Conservation (phyloP, 2,888 invertebrate genomes). For the Cenopis cana region DNA sequence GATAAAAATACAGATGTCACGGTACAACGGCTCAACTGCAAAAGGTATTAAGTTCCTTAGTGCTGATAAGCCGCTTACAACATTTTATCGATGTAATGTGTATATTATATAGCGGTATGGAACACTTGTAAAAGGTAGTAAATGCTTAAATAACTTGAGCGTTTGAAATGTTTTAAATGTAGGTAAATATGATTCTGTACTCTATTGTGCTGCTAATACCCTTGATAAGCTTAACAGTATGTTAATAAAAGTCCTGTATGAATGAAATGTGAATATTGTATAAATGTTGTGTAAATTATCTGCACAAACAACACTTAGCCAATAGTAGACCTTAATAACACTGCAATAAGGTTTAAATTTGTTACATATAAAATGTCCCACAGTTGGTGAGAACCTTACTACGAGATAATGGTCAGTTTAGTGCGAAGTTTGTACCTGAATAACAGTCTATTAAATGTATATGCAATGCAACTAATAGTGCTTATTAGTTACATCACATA, state of each 20-base stretch:
- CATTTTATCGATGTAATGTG: neutral
- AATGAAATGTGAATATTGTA: slow-evolving; percentile 30
- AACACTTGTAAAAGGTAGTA: neutral
- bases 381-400: too few species aligned
- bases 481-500: neutral
- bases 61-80: neutral
- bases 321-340: neutral
- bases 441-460: neutral
- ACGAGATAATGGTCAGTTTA: too few species aligned
- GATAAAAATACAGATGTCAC: slow-evolving; percentile 6
- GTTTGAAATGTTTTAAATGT: neutral
- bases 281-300: slow-evolving; percentile 9
- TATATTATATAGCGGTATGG: neutral
- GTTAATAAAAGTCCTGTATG: slow-evolving; percentile 17
- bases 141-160: neutral
- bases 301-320: neutral
- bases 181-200: too few species aligned
- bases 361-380: neutral
- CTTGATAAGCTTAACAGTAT: slow-evolving; percentile 33
- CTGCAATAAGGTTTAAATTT: neutral
- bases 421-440: neutral
- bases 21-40: neutral
- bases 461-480: neutral
- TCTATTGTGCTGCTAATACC: slow-evolving; percentile 25
- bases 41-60: neutral